These are phyloP conservation scores for Hypanus sabinus DNA, from an alignment of 2,113 vertebrate species.

Conservation along the genomic window DNA sequence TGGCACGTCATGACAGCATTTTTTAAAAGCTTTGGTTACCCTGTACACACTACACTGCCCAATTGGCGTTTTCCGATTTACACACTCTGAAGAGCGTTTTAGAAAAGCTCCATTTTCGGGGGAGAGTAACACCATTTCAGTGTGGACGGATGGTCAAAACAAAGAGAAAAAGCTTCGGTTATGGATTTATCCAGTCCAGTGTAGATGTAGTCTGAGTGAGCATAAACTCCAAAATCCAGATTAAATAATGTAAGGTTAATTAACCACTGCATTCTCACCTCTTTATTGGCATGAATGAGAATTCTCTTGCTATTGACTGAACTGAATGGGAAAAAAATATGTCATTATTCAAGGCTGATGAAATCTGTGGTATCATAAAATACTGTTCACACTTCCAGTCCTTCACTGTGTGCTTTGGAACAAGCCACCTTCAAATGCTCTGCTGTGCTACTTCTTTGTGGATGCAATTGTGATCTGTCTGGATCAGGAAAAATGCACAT, in stretches of 20 bases:
- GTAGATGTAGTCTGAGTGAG: too few species aligned
- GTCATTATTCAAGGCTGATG: background rate
- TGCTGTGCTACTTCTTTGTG: background rate
- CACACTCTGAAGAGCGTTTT: too few species aligned
- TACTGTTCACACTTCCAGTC: conserved; percentile 11
- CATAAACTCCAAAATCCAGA: background rate
- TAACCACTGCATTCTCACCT: background rate
- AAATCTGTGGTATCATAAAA: background rate
- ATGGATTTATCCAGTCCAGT: too few species aligned
- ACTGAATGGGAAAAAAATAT: background rate
- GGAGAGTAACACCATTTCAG: too few species aligned
- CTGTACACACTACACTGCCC: too few species aligned
- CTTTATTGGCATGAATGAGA: background rate
- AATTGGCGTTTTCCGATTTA: too few species aligned
- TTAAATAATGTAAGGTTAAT: background rate
- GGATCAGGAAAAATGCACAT: background rate
- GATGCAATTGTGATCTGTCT: background rate
- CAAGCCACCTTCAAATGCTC: background rate
- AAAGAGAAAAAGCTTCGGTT: too few species aligned
- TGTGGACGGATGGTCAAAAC: too few species aligned
- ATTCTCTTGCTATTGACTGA: background rate
- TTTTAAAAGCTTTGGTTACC: too few species aligned
- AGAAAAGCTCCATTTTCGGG: too few species aligned
- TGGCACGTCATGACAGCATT: too few species aligned
- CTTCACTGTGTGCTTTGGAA: background rate